Evolutionary conservation across 2,113 vertebrate species (phyloP).

Genomic region (Oreotrochilus melanogaster): DNA sequence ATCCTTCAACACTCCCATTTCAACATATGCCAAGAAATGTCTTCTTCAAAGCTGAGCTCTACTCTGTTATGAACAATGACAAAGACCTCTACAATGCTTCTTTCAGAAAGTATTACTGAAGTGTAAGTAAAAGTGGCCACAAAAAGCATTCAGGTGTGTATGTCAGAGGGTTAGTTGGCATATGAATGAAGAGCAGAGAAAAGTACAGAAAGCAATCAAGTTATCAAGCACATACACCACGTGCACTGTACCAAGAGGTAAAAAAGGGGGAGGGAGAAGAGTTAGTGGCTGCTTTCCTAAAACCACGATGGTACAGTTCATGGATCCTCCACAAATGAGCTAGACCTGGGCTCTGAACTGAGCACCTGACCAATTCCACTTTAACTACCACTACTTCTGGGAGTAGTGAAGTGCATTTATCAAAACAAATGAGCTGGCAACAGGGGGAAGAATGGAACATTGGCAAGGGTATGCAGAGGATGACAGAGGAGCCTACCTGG

Average conservation of each 20-base stretch:
- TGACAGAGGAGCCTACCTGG: slow-evolving; percentile 69
- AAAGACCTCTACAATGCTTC: neutral
- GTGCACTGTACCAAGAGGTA: neutral
- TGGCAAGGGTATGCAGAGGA: neutral
- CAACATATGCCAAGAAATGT: neutral
- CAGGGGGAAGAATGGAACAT: slow-evolving; percentile 20
- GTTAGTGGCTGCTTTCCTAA: slow-evolving; percentile 42
- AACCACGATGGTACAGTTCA: neutral
- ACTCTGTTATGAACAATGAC: neutral
- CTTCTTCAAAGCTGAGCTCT: neutral
- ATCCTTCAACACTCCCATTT: neutral
- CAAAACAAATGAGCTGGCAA: slow-evolving; percentile 35
- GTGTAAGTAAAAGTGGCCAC: neutral
- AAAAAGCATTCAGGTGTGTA: neutral
- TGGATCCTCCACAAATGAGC: neutral
- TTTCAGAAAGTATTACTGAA: neutral
- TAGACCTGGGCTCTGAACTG: neutral
- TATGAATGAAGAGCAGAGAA: neutral
- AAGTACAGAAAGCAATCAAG: neutral
- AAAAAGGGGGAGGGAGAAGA: neutral
- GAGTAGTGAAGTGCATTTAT: slow-evolving; percentile 8
- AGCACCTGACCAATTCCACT: neutral
- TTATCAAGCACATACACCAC: neutral
- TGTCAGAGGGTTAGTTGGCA: neutral
- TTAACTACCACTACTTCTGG: slow-evolving; percentile 12